phyloP scores from a whole-genome alignment of 2,113 vertebrate species.

The Leptocoma aspasia region DNA sequence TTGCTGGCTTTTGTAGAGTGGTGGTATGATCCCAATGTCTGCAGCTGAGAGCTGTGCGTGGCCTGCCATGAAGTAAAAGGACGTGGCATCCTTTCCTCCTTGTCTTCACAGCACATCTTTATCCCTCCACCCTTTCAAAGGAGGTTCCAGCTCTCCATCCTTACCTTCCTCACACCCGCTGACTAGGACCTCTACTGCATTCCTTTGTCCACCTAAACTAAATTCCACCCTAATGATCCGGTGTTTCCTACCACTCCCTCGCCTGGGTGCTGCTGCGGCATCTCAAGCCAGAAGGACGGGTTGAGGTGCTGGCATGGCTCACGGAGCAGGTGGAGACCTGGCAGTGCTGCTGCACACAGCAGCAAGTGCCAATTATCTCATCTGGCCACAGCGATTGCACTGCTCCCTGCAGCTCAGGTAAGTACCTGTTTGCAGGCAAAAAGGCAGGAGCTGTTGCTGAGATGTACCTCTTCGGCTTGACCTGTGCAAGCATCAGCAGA shows the following conservation, averaged over 20 bases:
- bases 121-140: neutral
- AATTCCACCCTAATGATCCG: neutral
- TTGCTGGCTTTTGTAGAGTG: neutral
- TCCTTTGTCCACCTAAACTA: slow-evolving; percentile 51
- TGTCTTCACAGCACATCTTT: neutral
- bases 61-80: neutral
- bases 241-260: slow-evolving; percentile 51
- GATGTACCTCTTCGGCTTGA: neutral
- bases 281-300: slow-evolving; percentile 46
- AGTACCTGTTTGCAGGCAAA: neutral
- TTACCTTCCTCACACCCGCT: neutral
- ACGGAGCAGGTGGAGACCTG: neutral
- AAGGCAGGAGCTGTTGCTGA: neutral
- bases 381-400: neutral
- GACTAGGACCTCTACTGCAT: neutral
- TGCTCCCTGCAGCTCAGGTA: neutral
- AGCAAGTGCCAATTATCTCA: slow-evolving; percentile 18
- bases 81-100: neutral
- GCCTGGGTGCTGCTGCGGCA: neutral
- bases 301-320: slow-evolving; percentile 10
- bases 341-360: neutral
- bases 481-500: neutral
- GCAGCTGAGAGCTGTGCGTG: neutral
- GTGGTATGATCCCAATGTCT: neutral
- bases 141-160: neutral